Evolutionary conservation across 2,888 invertebrate genomes (phyloP).

Genomic region (Macaria liturata): DNA sequence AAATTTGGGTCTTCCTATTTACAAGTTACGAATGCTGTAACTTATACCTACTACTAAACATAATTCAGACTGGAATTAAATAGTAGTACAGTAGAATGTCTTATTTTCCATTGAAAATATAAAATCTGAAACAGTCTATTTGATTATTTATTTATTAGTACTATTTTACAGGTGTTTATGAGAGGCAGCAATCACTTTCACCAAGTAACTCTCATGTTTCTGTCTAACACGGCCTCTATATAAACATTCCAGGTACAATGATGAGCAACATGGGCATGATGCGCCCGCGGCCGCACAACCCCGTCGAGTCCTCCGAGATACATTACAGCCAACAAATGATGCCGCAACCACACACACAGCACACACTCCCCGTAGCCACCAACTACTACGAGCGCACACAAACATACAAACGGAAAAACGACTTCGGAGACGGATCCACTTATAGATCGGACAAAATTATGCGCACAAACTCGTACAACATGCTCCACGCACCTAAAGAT

Average conservation of each 20-base stretch:
- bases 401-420: conserved; percentile 69
- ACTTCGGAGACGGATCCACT: conserved; percentile 65
- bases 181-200: too few species aligned
- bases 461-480: conserved; percentile 62
- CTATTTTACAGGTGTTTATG: too few species aligned
- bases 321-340: conserved; percentile 65
- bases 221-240: too few species aligned
- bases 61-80: too few species aligned
- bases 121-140: too few species aligned
- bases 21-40: too few species aligned
- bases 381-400: conserved; percentile 69
- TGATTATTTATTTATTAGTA: too few species aligned
- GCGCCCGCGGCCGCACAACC: conserved; percentile 61
- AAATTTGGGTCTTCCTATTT: too few species aligned
- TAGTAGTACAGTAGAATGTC: too few species aligned
- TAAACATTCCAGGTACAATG: conserved; percentile 55
- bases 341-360: conserved; percentile 54
- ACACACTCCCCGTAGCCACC: conserved; percentile 59
- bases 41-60: too few species aligned
- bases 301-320: conserved; percentile 70
- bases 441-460: conserved; percentile 74
- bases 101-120: too few species aligned
- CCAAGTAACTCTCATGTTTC: too few species aligned
- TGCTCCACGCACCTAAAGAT: conserved; percentile 52
- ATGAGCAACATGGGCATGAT: conserved; percentile 66